phyloP scores from a whole-genome alignment of 2,113 vertebrate species.

The Ciconia maguari region DNA sequence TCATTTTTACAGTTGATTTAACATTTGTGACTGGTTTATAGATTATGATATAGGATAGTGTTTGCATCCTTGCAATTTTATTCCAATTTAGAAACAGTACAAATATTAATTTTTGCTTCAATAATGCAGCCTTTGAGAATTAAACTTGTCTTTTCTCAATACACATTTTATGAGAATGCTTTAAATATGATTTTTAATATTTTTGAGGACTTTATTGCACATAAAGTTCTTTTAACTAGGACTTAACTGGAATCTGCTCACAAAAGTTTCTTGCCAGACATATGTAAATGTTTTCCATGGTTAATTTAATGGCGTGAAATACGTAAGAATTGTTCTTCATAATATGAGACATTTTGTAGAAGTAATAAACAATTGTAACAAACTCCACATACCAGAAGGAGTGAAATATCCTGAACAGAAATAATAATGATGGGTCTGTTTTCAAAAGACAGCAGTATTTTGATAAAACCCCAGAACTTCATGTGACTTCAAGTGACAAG shows the following conservation, averaged over 20 bases:
- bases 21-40: constrained; percentile 80
- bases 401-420: background rate
- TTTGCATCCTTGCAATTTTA: constrained; percentile 84
- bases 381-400: background rate
- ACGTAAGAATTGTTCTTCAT: constrained; percentile 49
- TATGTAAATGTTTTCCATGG: constrained; percentile 73
- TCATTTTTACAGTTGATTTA: constrained; percentile 81
- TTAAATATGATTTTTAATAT: constrained; percentile 90
- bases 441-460: background rate
- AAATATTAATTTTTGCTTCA: constrained; percentile 88
- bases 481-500: background rate
- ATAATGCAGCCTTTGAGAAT: constrained; percentile 86
- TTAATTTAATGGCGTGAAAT: constrained; percentile 73
- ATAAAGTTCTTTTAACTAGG: constrained; percentile 79
- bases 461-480: background rate
- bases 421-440: background rate
- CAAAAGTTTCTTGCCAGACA: constrained; percentile 81
- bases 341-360: background rate
- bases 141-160: constrained; percentile 79
- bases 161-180: constrained; percentile 77
- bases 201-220: constrained; percentile 84
- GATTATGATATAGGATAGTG: constrained; percentile 77
- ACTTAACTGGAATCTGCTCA: constrained; percentile 76
- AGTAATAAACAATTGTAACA: background rate
- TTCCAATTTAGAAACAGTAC: constrained; percentile 84